Percentiles rank a stretch among this genome's conserved stretches.
These are phyloP conservation scores for Loxodonta africana DNA, from an alignment of 2,113 vertebrate genomes.

Conservation along the genomic window DNA sequence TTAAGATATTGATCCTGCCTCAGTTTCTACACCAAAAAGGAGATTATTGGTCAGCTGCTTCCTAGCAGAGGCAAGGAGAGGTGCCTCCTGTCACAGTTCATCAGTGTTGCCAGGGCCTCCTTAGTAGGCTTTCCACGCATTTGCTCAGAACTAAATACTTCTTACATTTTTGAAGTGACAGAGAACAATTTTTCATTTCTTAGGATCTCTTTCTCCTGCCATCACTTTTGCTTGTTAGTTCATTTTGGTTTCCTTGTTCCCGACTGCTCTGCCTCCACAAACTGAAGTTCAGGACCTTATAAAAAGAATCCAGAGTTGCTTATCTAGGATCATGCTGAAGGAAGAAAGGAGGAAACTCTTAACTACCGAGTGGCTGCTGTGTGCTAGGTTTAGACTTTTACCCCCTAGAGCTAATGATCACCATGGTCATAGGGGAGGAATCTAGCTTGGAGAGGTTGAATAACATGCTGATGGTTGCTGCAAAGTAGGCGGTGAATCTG, in stretches of 20 bases:
- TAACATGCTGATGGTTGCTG: neutral
- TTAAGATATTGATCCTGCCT: neutral
- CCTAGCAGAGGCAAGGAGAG: fast-evolving
- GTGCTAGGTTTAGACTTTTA: neutral
- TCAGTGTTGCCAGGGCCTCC: neutral
- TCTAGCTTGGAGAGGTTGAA: no score
- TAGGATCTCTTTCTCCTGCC: neutral
- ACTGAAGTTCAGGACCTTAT: neutral
- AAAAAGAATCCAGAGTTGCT: neutral
- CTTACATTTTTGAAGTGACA: neutral
- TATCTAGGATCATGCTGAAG: neutral
- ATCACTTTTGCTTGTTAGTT: neutral
- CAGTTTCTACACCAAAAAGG: neutral
- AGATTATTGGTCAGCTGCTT: neutral
- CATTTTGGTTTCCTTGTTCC: neutral
- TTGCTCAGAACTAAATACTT: neutral
- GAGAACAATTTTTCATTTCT: neutral
- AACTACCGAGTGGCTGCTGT: neutral
- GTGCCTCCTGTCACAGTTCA: no score
- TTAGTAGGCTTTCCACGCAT: neutral
- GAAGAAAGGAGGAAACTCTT: neutral
- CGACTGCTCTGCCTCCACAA: neutral
- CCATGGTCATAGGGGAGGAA: neutral
- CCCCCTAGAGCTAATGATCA: fast-evolving
- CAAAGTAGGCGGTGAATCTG: no score